A percentile compares a stretch with the other conserved stretches of the same genome.
Conservation (phyloP, 2,113 vertebrate species). For the Entosphenus tridentatus region DNA sequence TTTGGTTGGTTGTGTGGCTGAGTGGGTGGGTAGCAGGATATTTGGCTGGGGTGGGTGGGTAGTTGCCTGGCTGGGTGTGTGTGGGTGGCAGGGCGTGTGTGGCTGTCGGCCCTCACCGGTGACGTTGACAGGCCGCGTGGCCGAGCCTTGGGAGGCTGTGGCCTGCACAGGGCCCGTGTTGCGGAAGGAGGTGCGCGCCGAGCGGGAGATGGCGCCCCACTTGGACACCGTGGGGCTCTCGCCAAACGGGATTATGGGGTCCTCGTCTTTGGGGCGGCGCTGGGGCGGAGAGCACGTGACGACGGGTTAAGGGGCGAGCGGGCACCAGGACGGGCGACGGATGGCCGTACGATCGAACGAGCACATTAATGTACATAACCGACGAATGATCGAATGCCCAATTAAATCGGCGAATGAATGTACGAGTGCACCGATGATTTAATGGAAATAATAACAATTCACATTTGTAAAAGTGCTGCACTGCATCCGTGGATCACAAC, state of each 20-base stretch:
- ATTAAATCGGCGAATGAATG: too few species aligned
- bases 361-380: too few species aligned
- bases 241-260: slow-evolving; percentile 84
- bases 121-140: slow-evolving; percentile 64
- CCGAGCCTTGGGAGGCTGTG: slow-evolving; percentile 63
- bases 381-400: too few species aligned
- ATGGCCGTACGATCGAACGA: neutral
- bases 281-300: slow-evolving; percentile 15
- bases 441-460: too few species aligned
- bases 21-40: too few species aligned
- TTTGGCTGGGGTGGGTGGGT: too few species aligned
- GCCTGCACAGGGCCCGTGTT: slow-evolving; percentile 76
- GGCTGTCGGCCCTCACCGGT: slow-evolving; percentile 31
- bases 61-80: too few species aligned
- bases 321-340: neutral
- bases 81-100: too few species aligned
- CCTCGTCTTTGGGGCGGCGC: slow-evolving; percentile 61
- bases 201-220: slow-evolving; percentile 85
- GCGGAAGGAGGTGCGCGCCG: slow-evolving; percentile 68
- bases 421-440: too few species aligned
- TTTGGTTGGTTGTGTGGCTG: too few species aligned
- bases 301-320: neutral
- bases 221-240: slow-evolving; percentile 92
- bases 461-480: too few species aligned
- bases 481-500: too few species aligned